Percentiles rank a stretch among this genome's conserved stretches.
phyloP scores from a whole-genome alignment of 2,888 invertebrate species.

The Agrotis exclamationis region DNA sequence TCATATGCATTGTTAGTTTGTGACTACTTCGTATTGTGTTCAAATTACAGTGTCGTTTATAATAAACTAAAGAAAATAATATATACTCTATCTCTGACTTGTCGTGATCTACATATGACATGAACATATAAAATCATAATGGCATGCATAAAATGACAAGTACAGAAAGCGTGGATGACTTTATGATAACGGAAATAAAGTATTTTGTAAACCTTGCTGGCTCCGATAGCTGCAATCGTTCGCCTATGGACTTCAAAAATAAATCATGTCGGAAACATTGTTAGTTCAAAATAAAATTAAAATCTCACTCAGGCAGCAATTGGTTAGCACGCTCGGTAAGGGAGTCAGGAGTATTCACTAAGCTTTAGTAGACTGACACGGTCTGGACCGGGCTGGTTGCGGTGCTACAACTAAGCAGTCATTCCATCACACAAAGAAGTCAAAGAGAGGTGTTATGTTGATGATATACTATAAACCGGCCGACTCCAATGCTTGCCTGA shows the following conservation, averaged over 20 bases:
- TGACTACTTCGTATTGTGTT: conserved; percentile 81
- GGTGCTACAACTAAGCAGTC: conserved; percentile 87
- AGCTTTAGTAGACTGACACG: conserved; percentile 75
- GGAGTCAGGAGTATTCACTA: conserved; percentile 77
- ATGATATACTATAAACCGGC: conserved; percentile 90
- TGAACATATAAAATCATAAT: conserved; percentile 83
- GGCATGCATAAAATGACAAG: conserved; percentile 83
- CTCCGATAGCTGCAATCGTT: conserved; percentile 65
- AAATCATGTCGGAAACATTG: conserved; percentile 83
- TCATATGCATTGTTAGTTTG: conserved; percentile 83
- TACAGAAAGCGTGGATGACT: conserved; percentile 80
- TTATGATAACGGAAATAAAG: conserved; percentile 63
- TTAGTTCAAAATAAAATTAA: conserved; percentile 81
- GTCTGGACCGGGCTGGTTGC: conserved; percentile 71
- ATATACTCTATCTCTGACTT: conserved; percentile 70
- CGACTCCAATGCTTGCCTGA: conserved; percentile 94
- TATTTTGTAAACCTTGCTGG: conserved; percentile 66
- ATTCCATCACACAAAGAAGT: conserved; percentile 89
- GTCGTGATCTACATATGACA: conserved; percentile 77
- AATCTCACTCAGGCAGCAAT: conserved; percentile 91
- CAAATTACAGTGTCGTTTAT: conserved; percentile 81
- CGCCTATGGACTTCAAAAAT: conserved; percentile 90
- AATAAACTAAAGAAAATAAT: conserved; percentile 74
- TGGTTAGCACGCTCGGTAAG: conserved; percentile 87
- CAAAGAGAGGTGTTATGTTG: conserved; percentile 86